Percentiles rank a stretch among this genome's conserved stretches.
Conservation (phyloP, 2,888 invertebrate species). For the Dryobotodes eremita region DNA sequence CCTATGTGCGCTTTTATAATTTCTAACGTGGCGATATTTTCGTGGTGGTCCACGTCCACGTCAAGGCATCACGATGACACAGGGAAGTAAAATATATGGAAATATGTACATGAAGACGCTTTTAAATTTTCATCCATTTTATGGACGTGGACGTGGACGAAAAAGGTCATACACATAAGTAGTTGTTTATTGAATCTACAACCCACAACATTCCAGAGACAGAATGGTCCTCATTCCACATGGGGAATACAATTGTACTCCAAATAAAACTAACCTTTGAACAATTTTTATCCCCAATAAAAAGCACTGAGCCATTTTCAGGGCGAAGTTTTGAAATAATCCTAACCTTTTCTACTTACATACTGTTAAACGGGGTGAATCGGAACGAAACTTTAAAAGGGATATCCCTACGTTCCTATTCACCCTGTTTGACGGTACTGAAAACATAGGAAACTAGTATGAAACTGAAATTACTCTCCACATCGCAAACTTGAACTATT, state of each 20-base stretch:
- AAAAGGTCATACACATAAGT: not conserved
- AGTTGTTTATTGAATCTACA: slow-evolving; percentile 4
- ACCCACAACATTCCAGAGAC: slow-evolving; percentile 13
- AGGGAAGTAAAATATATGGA: too few species aligned
- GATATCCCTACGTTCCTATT: too few species aligned
- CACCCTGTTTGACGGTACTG: too few species aligned
- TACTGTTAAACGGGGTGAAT: not conserved
- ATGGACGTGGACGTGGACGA: not conserved
- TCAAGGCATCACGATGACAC: not conserved
- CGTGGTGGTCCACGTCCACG: not conserved
- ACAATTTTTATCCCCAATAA: slow-evolving; percentile 23
- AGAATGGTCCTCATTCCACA: slow-evolving; percentile 10
- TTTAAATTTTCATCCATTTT: not conserved
- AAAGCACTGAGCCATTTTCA: slow-evolving; percentile 8
- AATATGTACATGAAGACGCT: not conserved
- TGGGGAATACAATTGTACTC: slow-evolving; percentile 21
- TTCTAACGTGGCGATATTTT: not conserved
- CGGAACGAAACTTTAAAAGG: too few species aligned
- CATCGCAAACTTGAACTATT: slow-evolving; percentile 49
- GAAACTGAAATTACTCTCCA: slow-evolving; percentile 48
- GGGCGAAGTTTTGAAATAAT: slow-evolving; percentile 16
- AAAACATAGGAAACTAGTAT: slow-evolving; percentile 35
- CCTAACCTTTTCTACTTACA: slow-evolving; percentile 20
- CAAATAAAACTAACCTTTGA: slow-evolving; percentile 30
- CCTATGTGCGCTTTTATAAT: not conserved